Evolutionary conservation across 2,888 invertebrate species (phyloP), one percentile per base, ranked within the genome.

Genomic region (Pecten maximus): DNA sequence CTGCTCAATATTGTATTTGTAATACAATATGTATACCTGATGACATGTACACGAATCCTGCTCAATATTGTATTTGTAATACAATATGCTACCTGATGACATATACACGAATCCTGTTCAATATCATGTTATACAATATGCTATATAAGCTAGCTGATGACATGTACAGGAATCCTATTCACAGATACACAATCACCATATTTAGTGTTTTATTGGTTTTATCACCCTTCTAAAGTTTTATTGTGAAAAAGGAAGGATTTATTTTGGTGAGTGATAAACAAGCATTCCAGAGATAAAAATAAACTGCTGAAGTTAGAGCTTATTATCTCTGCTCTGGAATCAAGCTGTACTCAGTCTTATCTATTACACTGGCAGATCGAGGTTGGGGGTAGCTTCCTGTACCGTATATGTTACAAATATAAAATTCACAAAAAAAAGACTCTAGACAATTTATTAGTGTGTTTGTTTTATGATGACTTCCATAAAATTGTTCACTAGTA

Each of bases 211-310:
- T 74, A 23, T 74, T 35, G 35, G 74, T 74, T 28, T 74, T 74
- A 74, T 35, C 35, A 74, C 74, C 35, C 23, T 28, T 74, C 12
- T 74, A 35, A 74, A 74, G 8, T 74, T 74, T 74, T 74, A 28
- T 28, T n/a, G 4, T 1, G 28, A 28, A 74, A 74, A 74, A 74
- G 35, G 74, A 35, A 74, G 28, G 74, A 74, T 74, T 28, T 74
- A 74, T 28, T 28, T 74, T 74, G 74, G 74, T 74, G 74, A 74
- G 74, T 74, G 74, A 74, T 74, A 74, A 74, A 74, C 74, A 74
- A 74, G 74, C 74, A 74, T 74, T 74, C 35, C 35, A 10, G 74
- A 74, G 74, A 74, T 74, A 74, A 74, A 35, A 74, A 35, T 6
- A 74, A 28, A 35, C 74, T 74, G 74, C 35, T 74, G 74, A 28